Evolutionary conservation across 2,888 invertebrate genomes (phyloP).

Genomic region (Linyphia triangularis): DNA sequence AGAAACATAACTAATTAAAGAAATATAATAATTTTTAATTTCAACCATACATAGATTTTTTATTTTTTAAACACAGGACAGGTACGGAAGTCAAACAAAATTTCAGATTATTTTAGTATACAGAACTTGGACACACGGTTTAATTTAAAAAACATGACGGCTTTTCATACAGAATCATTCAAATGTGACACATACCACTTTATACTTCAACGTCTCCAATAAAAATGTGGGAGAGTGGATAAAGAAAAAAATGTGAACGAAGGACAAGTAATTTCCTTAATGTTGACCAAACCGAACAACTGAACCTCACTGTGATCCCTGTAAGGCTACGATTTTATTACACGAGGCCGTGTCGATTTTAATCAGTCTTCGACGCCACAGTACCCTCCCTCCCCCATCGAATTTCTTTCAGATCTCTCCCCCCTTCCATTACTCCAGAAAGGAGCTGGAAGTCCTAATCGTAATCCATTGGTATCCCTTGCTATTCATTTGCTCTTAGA

Average conservation of each 20-base stretch:
- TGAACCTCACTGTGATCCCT: constrained; percentile 19
- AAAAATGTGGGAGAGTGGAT: neutral
- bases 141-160: no score
- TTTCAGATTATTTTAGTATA: no score
- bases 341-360: constrained; percentile 68
- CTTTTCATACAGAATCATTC: no score
- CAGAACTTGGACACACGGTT: no score
- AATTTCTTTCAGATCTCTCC: neutral
- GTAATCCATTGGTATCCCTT: constrained; percentile 46
- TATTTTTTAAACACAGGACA: no score
- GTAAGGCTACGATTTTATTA: constrained; percentile 64
- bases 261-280: constrained; percentile 62
- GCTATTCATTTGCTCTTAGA: constrained; percentile 14
- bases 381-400: neutral
- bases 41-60: no score
- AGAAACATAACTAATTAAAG: no score
- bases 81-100: no score
- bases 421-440: constrained; percentile 14
- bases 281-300: constrained; percentile 57
- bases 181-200: no score
- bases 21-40: no score
- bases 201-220: no score
- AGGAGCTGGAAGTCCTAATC: constrained; percentile 45
- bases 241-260: neutral
- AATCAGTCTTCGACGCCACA: constrained; percentile 61